Evolutionary conservation across 2,797 vertebrate species (phyloP).

Genomic region (Phoeniculus purpureus): DNA sequence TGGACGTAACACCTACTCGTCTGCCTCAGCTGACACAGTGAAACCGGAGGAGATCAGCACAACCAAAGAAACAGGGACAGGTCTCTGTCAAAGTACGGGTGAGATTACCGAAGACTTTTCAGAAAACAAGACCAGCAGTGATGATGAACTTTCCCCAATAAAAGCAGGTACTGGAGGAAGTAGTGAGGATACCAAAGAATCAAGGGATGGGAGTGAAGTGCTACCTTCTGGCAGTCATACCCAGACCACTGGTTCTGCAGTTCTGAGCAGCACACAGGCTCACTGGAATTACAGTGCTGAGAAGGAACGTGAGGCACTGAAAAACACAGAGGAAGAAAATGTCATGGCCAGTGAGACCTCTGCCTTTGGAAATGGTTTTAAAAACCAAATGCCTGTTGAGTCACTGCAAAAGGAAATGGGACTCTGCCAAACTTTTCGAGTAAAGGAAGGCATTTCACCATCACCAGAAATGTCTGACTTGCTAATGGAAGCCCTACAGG

Average conservation of each 20-base stretch:
- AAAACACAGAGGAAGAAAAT: not conserved
- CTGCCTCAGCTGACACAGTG: not conserved
- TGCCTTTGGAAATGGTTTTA: constrained; percentile 14
- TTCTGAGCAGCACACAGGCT: not conserved
- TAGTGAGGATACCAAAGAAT: not conserved
- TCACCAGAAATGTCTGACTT: not conserved
- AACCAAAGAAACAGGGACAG: not conserved
- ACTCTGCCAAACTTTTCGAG: not conserved
- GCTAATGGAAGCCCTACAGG: constrained; percentile 26
- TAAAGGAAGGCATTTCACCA: not conserved
- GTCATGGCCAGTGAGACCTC: not conserved
- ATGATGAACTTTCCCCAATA: not conserved
- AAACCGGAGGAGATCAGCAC: not conserved
- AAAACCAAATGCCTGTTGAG: not conserved
- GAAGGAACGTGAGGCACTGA: not conserved
- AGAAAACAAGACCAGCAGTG: not conserved
- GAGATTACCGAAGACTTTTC: not conserved
- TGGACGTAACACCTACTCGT: not conserved
- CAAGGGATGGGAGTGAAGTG: not conserved
- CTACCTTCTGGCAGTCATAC: not conserved
- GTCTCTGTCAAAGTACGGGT: not conserved
- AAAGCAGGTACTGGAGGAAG: constrained; percentile 7
- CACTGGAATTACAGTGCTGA: not conserved
- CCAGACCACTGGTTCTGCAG: not conserved
- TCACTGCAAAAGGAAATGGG: not conserved